phyloP scores from a whole-genome alignment of 2,113 vertebrate genomes.

The Eurypyga helias region DNA sequence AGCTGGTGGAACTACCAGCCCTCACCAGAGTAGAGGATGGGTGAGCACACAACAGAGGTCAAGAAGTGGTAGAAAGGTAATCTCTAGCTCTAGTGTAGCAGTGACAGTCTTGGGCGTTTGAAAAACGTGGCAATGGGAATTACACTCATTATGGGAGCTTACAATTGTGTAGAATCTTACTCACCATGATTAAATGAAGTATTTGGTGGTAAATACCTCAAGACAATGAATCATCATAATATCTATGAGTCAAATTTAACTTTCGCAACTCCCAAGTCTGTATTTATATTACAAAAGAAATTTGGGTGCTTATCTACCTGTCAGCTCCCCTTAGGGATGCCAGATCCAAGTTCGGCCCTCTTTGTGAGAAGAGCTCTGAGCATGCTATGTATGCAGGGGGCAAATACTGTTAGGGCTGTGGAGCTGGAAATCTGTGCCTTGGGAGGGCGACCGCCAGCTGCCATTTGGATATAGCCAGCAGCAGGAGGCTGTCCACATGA shows the following conservation, averaged over 20 bases:
- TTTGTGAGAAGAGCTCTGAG: not conserved
- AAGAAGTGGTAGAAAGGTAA: not conserved
- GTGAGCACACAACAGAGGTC: not conserved
- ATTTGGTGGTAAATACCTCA: not conserved
- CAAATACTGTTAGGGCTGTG: not conserved
- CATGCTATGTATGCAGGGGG: accelerated
- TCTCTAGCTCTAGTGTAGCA: not conserved
- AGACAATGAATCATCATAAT: not conserved
- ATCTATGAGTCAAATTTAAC: not conserved
- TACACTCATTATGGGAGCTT: not conserved
- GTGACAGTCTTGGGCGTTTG: not conserved
- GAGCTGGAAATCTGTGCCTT: not conserved
- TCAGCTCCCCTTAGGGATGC: not conserved
- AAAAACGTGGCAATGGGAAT: not conserved
- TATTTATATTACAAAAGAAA: not conserved
- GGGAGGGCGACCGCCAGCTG: accelerated
- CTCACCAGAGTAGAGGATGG: not conserved
- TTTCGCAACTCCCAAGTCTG: not conserved
- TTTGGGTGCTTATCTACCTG: not conserved
- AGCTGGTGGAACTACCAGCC: not conserved
- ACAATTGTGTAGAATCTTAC: not conserved
- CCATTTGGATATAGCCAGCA: not conserved
- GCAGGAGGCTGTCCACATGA: not conserved
- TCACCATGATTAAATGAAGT: not conserved
- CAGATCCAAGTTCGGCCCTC: not conserved